Evolutionary conservation across 1,140 invertebrate species (phyloP), one percentile per base, ranked within the genome.

Genomic region (Littorina saxatilis): DNA sequence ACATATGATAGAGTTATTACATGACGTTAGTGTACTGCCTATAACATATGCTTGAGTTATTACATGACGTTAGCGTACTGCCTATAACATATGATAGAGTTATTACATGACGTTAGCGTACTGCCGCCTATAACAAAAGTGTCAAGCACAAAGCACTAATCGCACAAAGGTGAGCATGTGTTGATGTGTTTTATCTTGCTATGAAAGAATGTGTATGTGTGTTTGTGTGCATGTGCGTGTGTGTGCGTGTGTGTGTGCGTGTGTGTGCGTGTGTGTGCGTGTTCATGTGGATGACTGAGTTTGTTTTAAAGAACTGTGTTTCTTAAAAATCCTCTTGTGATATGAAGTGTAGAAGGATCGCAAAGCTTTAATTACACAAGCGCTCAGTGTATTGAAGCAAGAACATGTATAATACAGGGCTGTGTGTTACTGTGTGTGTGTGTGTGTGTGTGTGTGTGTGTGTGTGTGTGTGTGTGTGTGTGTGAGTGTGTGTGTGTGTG

Each of bases 1-100:
- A n/a, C n/a, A 47, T 47, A 47, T 47, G 5, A 47, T 47, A 47
- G 20, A 83, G 87, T 13, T 88, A 86, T 72, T 86, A 86, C 75
- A 83, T 74, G 32, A 85, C 87, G 52, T 58, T 88, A 61, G 58
- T 9, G 58, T 7, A 5, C 20, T 61, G 9, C 4, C 20, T 7
- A n/a, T n/a, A n/a, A n/a, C n/a, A n/a, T n/a, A n/a, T n/a, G n/a
- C n/a, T n/a, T n/a, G n/a, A n/a, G n/a, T n/a, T n/a, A n/a, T n/a
- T n/a, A n/a, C n/a, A n/a, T n/a, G n/a, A n/a, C n/a, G n/a, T n/a
- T n/a, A n/a, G n/a, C n/a, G n/a, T n/a, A n/a, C n/a, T n/a, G n/a
- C n/a, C n/a, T n/a, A n/a, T n/a, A n/a, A n/a, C n/a, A n/a, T n/a
- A n/a, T n/a, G n/a, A n/a, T n/a, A n/a, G n/a, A n/a, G n/a, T n/a